Percentiles rank a stretch among this genome's conserved stretches.
phyloP scores from a whole-genome alignment of 2,888 invertebrate genomes.

The Caenorhabditis virilis region DNA sequence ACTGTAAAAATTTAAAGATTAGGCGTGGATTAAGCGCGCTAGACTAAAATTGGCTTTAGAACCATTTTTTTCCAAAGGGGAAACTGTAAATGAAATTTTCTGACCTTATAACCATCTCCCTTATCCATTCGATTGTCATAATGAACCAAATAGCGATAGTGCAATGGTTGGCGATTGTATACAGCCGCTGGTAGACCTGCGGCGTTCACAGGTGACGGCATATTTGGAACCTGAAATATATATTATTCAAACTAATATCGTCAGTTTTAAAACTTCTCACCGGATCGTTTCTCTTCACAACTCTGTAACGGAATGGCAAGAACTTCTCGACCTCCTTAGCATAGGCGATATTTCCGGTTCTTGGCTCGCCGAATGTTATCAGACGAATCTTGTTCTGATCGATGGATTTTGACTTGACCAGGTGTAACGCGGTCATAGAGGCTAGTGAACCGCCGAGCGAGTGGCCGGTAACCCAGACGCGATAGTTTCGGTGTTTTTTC shows the following conservation, averaged over 20 bases:
- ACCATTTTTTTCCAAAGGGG: too few species aligned
- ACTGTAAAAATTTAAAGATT: too few species aligned
- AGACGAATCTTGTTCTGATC: constrained; percentile 54
- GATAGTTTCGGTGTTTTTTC: constrained; percentile 63
- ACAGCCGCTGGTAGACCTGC: constrained; percentile 44
- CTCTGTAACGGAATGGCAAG: constrained; percentile 64
- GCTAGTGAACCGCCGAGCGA: constrained; percentile 66
- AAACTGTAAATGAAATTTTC: not conserved
- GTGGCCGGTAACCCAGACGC: constrained; percentile 67
- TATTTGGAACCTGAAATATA: constrained; percentile 62
- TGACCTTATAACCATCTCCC: constrained; percentile 50
- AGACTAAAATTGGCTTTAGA: too few species aligned
- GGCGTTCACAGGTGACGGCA: constrained; percentile 63
- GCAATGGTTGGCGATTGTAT: constrained; percentile 63
- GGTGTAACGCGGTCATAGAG: constrained; percentile 65
- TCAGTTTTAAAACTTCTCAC: constrained; percentile 38
- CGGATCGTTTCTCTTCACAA: constrained; percentile 63
- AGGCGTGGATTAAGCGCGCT: too few species aligned
- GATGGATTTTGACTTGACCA: constrained; percentile 59
- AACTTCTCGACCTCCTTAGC: constrained; percentile 65
- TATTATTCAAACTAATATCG: not conserved
- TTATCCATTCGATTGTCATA: constrained; percentile 62
- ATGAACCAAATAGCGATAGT: constrained; percentile 63
- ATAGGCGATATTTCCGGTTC: constrained; percentile 66
- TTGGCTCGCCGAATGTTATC: constrained; percentile 68